Base-by-base conservation (phyloP, 64 coral and sea anemone genomes). In the Dendrophyllia cribrosa region DNA sequence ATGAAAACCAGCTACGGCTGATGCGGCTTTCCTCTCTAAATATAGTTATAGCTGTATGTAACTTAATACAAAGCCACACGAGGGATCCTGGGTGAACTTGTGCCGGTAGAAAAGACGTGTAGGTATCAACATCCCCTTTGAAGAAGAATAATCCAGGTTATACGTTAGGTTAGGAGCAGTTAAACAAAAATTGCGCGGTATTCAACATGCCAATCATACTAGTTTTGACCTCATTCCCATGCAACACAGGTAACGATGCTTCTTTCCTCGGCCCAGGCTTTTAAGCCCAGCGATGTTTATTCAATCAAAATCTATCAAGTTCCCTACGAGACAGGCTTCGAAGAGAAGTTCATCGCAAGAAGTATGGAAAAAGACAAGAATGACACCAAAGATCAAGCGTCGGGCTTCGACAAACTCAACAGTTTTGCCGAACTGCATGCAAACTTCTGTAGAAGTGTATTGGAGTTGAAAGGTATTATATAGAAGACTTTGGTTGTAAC, bases 371-470 rank as follows among this genome's bases (percentile, higher is more conserved):
- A 73, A 46, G 34, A 45, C 70, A 45, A 46, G 10, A 73, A 73
- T 22, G 43, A 73, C 10, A 73, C 70, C 3, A 73, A 16, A 14
- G 12, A 73, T 16, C 25, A 73, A 73, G 34, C 20, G 43, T 51
- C 73, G 4, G 73, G 73, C 47, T 51, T 75, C 17, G 45, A 75
- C 14, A 75, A 51, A 20, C 73, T 75, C 73, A 75, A 51, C 43
- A 75, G 17, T 45, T 47, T 75, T 19, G 73, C 34, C 8, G 73
- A 75, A 50, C 7, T 21, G 2, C 73, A 75, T 51, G 73, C 73
- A 51, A 75, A 75, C 73, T 75, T 75, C 17, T 75, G 73, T 16
- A 49, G 47, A 51, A 51, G 73, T 51, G 52, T 75, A 43, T 50
- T 75, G 15, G 47, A 49, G 6, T 75, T 13, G 44, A 45, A 51